A percentile compares a stretch with the other conserved stretches of the same genome.
phyloP scores from a whole-genome alignment of 1,140 invertebrate genomes.

The Epicauta chinensis region DNA sequence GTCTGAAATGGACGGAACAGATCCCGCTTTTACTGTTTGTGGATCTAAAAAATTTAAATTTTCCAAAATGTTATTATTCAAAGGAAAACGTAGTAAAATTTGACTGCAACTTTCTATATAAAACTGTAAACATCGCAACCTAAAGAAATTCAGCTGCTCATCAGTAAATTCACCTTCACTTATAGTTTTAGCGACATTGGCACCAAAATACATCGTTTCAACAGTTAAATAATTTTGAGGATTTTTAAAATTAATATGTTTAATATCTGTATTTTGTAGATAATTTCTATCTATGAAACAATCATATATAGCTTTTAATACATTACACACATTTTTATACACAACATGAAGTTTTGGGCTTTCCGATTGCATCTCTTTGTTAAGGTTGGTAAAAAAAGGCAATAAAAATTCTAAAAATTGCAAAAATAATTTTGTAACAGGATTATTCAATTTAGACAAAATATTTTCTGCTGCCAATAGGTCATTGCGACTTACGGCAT shows the following conservation, averaged over 20 bases:
- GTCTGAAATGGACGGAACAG: not conserved
- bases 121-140: constrained; percentile 8
- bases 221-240: constrained; percentile 11
- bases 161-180: not conserved
- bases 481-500: constrained; percentile 21
- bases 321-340: not conserved
- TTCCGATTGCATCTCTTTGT: constrained; percentile 39
- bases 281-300: constrained; percentile 9
- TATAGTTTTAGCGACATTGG: not conserved
- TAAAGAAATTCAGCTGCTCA: not conserved
- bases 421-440: constrained; percentile 31
- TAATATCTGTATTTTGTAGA: not conserved
- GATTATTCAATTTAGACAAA: constrained; percentile 23
- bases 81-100: constrained; percentile 4
- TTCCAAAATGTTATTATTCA: constrained; percentile 4
- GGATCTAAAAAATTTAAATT: constrained; percentile 3
- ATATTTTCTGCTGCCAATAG: constrained; percentile 29
- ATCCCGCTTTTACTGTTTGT: not conserved
- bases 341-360: constrained; percentile 24
- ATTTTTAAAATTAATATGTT: constrained; percentile 18
- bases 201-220: constrained; percentile 14
- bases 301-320: constrained; percentile 1
- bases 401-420: constrained; percentile 34
- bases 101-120: constrained; percentile 6
- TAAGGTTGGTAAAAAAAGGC: constrained; percentile 30